phyloP scores from a whole-genome alignment of 2,113 vertebrate genomes.

The Ibidorhyncha struthersii region DNA sequence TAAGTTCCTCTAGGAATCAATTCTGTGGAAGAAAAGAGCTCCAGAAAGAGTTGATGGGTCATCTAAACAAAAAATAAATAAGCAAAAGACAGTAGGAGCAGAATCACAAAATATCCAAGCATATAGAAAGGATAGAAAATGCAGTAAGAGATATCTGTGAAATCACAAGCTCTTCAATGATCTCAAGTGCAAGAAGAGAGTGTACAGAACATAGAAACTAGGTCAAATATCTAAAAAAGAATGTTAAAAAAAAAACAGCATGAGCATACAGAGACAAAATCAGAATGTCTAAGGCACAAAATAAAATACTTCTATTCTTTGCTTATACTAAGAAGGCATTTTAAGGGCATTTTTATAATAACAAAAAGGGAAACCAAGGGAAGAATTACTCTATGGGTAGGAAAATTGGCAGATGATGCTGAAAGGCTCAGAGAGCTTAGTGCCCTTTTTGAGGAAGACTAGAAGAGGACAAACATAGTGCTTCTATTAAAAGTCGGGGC shows the following conservation, averaged over 20 bases:
- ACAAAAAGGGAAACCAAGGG: background rate
- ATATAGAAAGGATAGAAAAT: background rate
- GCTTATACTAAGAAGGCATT: constrained; percentile 14
- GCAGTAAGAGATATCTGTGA: background rate
- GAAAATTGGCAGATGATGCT: background rate
- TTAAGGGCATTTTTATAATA: background rate
- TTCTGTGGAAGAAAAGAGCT: background rate
- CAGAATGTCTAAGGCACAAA: constrained; percentile 8
- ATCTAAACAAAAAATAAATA: background rate
- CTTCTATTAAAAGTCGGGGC: background rate
- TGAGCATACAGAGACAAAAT: background rate
- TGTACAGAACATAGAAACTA: constrained; percentile 24
- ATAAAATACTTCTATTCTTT: constrained; percentile 33
- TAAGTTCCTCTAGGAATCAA: background rate
- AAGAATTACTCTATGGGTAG: background rate
- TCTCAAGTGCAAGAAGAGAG: constrained; percentile 32
- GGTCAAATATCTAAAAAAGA: constrained; percentile 66
- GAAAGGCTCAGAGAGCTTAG: background rate
- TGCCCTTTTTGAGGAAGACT: background rate
- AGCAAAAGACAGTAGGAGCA: background rate
- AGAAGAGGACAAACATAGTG: background rate
- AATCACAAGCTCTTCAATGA: constrained; percentile 38
- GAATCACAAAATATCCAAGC: background rate
- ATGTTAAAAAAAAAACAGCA: constrained; percentile 14
- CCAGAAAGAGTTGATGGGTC: background rate